These are phyloP conservation scores for Willowsia nigromaculata DNA, from an alignment of 2,888 invertebrate genomes.

Conservation along the genomic window DNA sequence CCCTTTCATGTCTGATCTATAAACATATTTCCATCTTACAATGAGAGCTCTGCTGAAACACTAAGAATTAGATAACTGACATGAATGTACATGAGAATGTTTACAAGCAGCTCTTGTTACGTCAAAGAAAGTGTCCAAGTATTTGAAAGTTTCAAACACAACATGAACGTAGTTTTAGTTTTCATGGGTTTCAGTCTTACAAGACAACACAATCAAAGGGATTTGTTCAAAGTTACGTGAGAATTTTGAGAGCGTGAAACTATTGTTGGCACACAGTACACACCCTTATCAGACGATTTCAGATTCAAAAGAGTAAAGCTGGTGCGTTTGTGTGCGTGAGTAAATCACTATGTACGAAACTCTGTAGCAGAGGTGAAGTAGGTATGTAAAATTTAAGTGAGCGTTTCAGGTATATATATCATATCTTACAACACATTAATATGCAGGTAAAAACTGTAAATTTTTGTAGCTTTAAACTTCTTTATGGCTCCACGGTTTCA, in stretches of 20 bases:
- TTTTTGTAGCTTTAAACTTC: background rate
- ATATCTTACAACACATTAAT: background rate
- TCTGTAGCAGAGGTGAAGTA: too few species aligned
- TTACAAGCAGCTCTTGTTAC: background rate
- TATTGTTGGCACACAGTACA: slow-evolving; percentile 59
- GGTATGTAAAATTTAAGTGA: background rate
- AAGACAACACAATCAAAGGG: slow-evolving; percentile 55
- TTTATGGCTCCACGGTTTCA: background rate
- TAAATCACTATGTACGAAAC: background rate
- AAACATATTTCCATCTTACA: background rate
- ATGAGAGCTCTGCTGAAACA: background rate
- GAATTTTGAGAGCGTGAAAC: slow-evolving; percentile 68
- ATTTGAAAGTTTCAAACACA: background rate
- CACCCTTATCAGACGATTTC: slow-evolving; percentile 44
- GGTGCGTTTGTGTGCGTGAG: slow-evolving; percentile 14
- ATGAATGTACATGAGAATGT: background rate
- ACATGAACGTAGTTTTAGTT: background rate
- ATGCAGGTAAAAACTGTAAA: background rate
- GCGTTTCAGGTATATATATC: background rate
- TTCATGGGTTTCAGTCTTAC: slow-evolving; percentile 22
- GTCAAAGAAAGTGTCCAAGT: slow-evolving; percentile 18
- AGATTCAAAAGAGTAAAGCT: background rate
- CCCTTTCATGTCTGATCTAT: background rate
- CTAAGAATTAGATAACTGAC: background rate
- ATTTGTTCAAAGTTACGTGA: slow-evolving; percentile 59